Percentiles rank a stretch among this genome's conserved stretches.
Evolutionary conservation across 2,113 vertebrate species (phyloP).

Genomic region (Chelonoidis abingdonii): DNA sequence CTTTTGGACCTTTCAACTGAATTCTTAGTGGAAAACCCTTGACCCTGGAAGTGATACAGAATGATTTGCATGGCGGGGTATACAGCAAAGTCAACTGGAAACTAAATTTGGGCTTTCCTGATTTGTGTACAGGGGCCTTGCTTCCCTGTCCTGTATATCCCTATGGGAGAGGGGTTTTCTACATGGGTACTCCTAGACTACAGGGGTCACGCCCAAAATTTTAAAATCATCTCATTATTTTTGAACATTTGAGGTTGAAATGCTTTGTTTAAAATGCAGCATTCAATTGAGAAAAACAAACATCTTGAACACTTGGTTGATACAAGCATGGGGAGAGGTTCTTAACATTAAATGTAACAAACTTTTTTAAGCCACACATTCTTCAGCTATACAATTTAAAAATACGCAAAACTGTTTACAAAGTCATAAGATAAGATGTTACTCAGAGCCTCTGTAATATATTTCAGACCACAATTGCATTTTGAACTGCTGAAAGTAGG

Average conservation of each 20-base stretch:
- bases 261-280: background rate
- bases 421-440: background rate
- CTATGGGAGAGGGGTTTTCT: background rate
- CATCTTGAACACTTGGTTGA: background rate
- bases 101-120: background rate
- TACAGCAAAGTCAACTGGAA: background rate
- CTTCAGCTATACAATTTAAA: background rate
- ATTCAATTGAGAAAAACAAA: accelerated
- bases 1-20: background rate
- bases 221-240: background rate
- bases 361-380: background rate
- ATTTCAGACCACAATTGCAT: background rate
- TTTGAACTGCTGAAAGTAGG: constrained; percentile 29
- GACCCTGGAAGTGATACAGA: background rate
- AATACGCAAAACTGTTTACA: background rate
- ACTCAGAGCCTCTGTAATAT: background rate
- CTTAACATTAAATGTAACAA: background rate
- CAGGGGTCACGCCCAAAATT: background rate
- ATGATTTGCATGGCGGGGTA: background rate
- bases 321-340: background rate
- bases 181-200: background rate
- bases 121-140: background rate
- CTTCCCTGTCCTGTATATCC: background rate
- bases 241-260: background rate
- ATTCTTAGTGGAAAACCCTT: background rate